Percentiles rank a stretch among this genome's conserved stretches.
Evolutionary conservation across 2,797 vertebrate species (phyloP).

Genomic region (Mormyrops boulengeri): DNA sequence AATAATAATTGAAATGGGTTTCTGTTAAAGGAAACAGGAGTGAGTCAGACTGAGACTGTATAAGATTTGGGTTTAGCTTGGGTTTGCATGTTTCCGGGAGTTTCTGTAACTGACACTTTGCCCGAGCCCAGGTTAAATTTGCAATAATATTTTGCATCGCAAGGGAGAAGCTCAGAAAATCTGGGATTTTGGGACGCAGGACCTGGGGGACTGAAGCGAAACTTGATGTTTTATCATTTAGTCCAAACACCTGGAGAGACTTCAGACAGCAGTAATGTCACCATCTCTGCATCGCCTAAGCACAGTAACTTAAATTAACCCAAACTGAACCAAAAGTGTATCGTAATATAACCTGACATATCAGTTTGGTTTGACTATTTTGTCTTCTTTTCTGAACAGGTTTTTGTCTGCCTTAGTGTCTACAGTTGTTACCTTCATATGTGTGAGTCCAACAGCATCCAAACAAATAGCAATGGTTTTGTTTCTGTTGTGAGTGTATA

Average conservation of each 20-base stretch:
- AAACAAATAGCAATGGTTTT: conserved; percentile 46
- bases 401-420: conserved; percentile 11
- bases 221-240: background rate
- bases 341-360: background rate
- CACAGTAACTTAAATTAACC: background rate
- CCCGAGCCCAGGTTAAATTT: conserved; percentile 24
- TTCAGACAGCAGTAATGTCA: background rate
- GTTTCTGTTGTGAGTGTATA: conserved; percentile 54
- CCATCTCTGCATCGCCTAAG: background rate
- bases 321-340: conserved; percentile 3
- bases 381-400: conserved; percentile 4
- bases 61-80: conserved; percentile 45
- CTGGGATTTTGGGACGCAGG: background rate
- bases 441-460: conserved; percentile 45
- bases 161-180: conserved; percentile 8
- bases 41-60: background rate
- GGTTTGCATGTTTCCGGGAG: conserved; percentile 36
- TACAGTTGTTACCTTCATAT: conserved; percentile 16
- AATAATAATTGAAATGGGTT: conserved; percentile 29
- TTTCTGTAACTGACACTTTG: conserved; percentile 18
- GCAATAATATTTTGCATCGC: conserved; percentile 20
- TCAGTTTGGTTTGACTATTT: background rate
- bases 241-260: background rate
- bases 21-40: conserved; percentile 3
- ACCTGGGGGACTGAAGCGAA: background rate